Evolutionary conservation across 1,140 invertebrate species (phyloP).

Genomic region (Cherax destructor): DNA sequence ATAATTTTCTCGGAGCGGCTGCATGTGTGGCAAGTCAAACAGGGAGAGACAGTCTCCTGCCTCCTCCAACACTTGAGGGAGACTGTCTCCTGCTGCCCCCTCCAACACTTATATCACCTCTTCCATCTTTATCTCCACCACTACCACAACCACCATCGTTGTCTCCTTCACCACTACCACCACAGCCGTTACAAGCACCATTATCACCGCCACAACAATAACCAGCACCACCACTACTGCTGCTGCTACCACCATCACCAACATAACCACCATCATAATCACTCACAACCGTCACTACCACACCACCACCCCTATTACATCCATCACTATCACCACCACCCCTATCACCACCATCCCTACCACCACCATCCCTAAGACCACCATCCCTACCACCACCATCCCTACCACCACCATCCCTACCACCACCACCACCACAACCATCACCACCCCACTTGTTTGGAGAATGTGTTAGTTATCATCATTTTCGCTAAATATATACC

Average conservation of each 20-base stretch:
- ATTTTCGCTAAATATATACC: no score
- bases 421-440: no score
- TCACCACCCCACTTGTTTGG: no score
- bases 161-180: neutral
- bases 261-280: neutral
- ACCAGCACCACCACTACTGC: neutral
- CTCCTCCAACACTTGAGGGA: neutral
- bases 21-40: slow-evolving; percentile 56
- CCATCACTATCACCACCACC: neutral
- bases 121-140: neutral
- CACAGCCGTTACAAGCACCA: neutral
- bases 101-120: neutral
- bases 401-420: neutral
- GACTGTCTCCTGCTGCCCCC: no score
- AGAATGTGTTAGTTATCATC: no score
- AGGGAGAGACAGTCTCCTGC: neutral
- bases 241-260: neutral
- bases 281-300: neutral
- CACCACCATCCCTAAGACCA: neutral
- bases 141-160: neutral
- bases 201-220: neutral
- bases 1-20: slow-evolving; percentile 60
- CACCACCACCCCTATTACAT: neutral
- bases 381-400: neutral
- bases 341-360: neutral